Percentiles rank a stretch among this genome's conserved stretches.
These are phyloP conservation scores for Etheostoma perlongum DNA, from an alignment of 2,797 vertebrate species.

Conservation along the genomic window DNA sequence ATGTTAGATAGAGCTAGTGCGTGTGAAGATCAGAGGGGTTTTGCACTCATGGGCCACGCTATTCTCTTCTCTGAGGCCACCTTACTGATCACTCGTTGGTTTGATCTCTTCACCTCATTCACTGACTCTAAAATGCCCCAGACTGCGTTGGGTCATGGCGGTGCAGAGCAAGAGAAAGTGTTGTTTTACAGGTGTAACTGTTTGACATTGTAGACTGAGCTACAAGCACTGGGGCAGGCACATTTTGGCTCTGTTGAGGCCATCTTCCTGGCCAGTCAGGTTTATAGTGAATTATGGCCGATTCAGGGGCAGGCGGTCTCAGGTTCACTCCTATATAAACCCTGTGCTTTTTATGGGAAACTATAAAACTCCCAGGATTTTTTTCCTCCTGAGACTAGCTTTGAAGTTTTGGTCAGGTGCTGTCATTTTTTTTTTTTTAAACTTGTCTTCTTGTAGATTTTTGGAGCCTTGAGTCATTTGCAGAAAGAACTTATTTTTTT, in stretches of 20 bases:
- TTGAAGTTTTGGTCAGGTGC: slow-evolving; percentile 87
- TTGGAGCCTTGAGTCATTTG: slow-evolving; percentile 77
- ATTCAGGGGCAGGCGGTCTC: slow-evolving; percentile 78
- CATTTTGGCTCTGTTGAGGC: slow-evolving; percentile 62
- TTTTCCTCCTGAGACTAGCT: slow-evolving; percentile 77
- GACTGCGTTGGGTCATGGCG: slow-evolving; percentile 63
- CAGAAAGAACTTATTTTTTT: slow-evolving; percentile 58
- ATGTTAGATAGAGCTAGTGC: slow-evolving; percentile 40
- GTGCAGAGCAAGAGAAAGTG: slow-evolving; percentile 65
- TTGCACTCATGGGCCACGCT: slow-evolving; percentile 49
- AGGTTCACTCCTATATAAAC: slow-evolving; percentile 85
- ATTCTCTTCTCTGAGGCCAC: slow-evolving; percentile 29
- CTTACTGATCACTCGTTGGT: slow-evolving; percentile 35
- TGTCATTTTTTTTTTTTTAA: slow-evolving; percentile 68
- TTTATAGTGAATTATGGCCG: slow-evolving; percentile 81
- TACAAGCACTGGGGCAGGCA: slow-evolving; percentile 57
- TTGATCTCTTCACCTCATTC: slow-evolving; percentile 48
- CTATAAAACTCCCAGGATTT: slow-evolving; percentile 84
- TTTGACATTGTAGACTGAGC: slow-evolving; percentile 69
- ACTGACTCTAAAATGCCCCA: slow-evolving; percentile 55
- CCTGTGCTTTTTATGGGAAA: slow-evolving; percentile 83
- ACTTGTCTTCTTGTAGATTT: slow-evolving; percentile 75
- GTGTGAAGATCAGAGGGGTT: slow-evolving; percentile 52
- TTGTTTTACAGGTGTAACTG: slow-evolving; percentile 77
- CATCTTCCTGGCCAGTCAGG: slow-evolving; percentile 70